Conservation (phyloP, 92 coral and sea anemone genomes). For the Montipora capitata region DNA sequence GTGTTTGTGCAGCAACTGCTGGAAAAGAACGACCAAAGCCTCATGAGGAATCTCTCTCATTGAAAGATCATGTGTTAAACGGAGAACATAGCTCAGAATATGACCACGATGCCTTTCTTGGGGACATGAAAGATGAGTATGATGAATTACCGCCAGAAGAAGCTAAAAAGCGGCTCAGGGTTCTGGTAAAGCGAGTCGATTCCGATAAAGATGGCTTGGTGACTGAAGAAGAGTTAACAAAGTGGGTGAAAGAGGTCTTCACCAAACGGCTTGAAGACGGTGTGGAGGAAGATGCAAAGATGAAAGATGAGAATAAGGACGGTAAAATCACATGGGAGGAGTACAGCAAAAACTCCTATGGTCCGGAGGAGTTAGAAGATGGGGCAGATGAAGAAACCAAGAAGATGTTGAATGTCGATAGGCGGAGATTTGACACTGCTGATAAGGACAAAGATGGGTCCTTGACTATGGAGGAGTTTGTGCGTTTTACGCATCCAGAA, state of each 20-base stretch:
- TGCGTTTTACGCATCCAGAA: slow-evolving; percentile 91
- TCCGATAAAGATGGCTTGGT: slow-evolving; percentile 85
- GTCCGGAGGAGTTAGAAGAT: slow-evolving; percentile 65
- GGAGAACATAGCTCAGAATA: slow-evolving; percentile 93
- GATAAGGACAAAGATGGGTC: slow-evolving; percentile 91
- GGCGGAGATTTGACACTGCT: slow-evolving; percentile 90
- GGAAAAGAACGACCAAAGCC: slow-evolving; percentile 30
- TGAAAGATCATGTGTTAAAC: slow-evolving; percentile 83
- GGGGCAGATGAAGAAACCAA: slow-evolving; percentile 86
- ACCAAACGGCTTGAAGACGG: slow-evolving; percentile 84
- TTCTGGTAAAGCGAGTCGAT: slow-evolving; percentile 84
- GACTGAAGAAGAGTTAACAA: slow-evolving; percentile 87
- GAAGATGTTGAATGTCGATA: slow-evolving; percentile 81
- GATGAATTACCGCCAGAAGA: slow-evolving; percentile 96
- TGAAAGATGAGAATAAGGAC: slow-evolving; percentile 87
- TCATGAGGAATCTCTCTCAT: slow-evolving; percentile 69
- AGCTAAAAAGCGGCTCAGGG: slow-evolving; percentile 86
- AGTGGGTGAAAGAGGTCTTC: slow-evolving; percentile 93
- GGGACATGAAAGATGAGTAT: slow-evolving; percentile 93
- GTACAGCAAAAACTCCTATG: slow-evolving; percentile 86
- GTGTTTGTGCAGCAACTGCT: slow-evolving; percentile 47
- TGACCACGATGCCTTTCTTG: slow-evolving; percentile 98
- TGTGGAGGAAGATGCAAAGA: slow-evolving; percentile 82
- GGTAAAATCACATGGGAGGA: slow-evolving; percentile 92
- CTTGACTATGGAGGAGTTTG: slow-evolving; percentile 78